Percentiles rank a stretch among this genome's conserved stretches.
phyloP scores from a whole-genome alignment of 1,140 invertebrate species.

The Halesus radiatus region DNA sequence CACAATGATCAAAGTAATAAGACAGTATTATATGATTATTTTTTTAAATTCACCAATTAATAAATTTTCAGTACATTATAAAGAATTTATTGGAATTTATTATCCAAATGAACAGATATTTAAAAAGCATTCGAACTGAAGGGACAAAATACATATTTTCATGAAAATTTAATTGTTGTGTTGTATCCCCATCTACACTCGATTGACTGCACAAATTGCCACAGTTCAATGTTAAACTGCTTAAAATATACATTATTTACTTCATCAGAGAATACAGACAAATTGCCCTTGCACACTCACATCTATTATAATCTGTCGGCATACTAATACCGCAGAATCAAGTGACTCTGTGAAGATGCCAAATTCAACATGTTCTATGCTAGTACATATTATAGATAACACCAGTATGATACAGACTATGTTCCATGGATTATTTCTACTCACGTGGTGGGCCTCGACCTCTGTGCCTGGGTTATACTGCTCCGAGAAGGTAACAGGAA shows the following conservation, averaged over 20 bases:
- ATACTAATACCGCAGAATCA: not conserved
- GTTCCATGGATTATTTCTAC: no score
- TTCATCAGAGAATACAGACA: not conserved
- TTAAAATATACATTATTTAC: not conserved
- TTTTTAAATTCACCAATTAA: not conserved
- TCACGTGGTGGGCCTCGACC: conserved; percentile 71
- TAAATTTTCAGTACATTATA: not conserved
- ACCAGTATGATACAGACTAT: not conserved
- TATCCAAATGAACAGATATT: no score
- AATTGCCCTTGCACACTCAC: not conserved
- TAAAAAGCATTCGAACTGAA: no score
- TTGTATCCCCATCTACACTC: no score
- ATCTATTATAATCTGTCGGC: not conserved
- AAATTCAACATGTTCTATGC: not conserved
- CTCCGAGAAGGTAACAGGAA: conserved; percentile 44
- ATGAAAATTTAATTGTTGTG: no score
- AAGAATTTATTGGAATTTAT: not conserved
- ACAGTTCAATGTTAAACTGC: no score
- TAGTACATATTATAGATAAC: no score
- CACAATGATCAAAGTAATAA: not conserved
- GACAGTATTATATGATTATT: not conserved
- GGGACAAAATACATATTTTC: no score
- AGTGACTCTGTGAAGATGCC: not conserved
- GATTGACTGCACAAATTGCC: no score
- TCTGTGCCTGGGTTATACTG: conserved; percentile 71